A percentile compares a stretch with the other conserved stretches of the same genome.
Evolutionary conservation across 2,797 vertebrate species (phyloP).

Genomic region (Rhinoraja longicauda): DNA sequence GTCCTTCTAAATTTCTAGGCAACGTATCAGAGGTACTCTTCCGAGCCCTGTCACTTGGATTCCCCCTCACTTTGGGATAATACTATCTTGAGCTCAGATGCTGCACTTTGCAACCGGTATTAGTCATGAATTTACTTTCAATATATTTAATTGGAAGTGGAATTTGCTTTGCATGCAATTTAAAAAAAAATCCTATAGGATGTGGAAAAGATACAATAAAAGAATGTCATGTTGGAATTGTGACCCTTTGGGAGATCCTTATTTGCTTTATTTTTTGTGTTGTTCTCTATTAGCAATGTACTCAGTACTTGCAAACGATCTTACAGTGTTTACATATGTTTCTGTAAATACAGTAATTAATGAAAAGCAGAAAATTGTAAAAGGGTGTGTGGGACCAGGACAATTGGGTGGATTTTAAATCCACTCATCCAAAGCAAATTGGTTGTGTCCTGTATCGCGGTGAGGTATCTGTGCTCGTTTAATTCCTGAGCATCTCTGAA

Average conservation of each 20-base stretch:
- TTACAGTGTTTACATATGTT: not conserved
- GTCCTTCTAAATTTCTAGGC: not conserved
- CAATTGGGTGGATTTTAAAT: not conserved
- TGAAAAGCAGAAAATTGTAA: not conserved
- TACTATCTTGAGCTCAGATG: not conserved
- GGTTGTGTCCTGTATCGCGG: too few species aligned
- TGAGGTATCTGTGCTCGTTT: too few species aligned
- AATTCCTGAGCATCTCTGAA: too few species aligned
- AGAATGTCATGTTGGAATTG: not conserved
- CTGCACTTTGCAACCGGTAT: not conserved
- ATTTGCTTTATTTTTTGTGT: not conserved
- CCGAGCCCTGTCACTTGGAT: not conserved
- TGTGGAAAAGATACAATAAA: not conserved
- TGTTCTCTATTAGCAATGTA: not conserved
- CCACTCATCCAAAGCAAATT: not conserved
- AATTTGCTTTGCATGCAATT: not conserved
- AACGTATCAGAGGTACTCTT: not conserved
- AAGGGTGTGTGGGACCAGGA: not conserved
- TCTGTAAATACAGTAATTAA: not conserved
- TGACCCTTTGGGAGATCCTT: not conserved
- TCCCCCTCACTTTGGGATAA: not conserved
- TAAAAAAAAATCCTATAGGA: not conserved
- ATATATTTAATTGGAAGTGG: constrained; percentile 6
- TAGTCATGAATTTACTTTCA: not conserved
- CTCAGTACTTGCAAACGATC: not conserved